Evolutionary conservation across 2,113 vertebrate genomes (phyloP).

Genomic region (Sceloporus tristichus): DNA sequence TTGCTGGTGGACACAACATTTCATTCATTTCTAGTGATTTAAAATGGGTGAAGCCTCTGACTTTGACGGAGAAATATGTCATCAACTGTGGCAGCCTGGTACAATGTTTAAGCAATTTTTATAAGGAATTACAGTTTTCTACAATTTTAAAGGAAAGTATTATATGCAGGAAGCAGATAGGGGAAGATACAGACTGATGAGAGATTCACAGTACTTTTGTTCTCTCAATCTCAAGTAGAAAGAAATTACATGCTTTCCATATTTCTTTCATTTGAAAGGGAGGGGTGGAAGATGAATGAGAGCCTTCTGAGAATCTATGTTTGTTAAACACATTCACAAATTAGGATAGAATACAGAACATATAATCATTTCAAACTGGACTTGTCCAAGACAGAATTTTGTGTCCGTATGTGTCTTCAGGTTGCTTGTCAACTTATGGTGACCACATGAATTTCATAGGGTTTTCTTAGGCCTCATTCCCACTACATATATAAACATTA

Average conservation of each 20-base stretch:
- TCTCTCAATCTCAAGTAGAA: not conserved
- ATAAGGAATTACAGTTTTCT: slow-evolving; percentile 25
- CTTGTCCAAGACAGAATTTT: not conserved
- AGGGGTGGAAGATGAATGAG: not conserved
- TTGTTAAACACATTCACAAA: not conserved
- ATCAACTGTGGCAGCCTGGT: not conserved
- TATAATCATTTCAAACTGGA: not conserved
- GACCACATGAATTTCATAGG: too few relatives aligned
- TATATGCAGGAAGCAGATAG: not conserved
- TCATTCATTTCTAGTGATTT: slow-evolving; percentile 73
- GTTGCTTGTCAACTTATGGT: too few relatives aligned
- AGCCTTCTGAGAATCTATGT: not conserved
- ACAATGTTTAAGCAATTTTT: slow-evolving; percentile 2
- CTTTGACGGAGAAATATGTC: too few relatives aligned
- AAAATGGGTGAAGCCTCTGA: slow-evolving; percentile 36
- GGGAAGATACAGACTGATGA: not conserved
- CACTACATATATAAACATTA: too few relatives aligned
- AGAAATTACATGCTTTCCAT: not conserved
- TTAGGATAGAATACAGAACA: not conserved
- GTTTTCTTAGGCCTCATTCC: too few relatives aligned
- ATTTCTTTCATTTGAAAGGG: not conserved
- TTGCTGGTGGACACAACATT: slow-evolving; percentile 21
- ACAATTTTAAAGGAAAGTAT: not conserved
- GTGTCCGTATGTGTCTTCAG: too few relatives aligned
- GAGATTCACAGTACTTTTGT: not conserved